These are phyloP conservation scores for Hephaestus fuliginosus DNA, from an alignment of 2,797 vertebrate species.

Conservation along the genomic window DNA sequence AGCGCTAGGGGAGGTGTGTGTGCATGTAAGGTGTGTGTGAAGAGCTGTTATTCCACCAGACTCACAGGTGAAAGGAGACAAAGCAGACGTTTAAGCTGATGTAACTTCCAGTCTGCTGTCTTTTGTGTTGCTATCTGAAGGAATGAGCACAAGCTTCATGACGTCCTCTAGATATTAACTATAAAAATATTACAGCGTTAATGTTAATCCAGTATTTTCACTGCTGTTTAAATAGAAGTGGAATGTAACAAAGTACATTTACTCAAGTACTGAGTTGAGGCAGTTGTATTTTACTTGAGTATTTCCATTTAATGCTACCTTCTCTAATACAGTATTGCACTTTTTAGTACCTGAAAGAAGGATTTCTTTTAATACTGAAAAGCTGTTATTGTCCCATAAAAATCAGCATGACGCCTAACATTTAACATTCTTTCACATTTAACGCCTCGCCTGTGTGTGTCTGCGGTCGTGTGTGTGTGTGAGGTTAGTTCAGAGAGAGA, in stretches of 20 bases:
- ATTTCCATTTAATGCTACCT: no score
- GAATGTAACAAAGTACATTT: no score
- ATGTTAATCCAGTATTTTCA: not conserved
- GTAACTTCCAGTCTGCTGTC: not conserved
- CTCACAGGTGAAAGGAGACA: slow-evolving; percentile 5
- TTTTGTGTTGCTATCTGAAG: no score
- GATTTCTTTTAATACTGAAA: not conserved
- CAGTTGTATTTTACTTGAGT: no score
- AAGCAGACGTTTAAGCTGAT: not conserved
- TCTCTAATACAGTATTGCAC: no score
- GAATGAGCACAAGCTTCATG: no score
- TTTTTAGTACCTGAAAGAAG: not conserved
- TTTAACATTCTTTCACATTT: no score
- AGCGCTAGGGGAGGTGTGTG: not conserved
- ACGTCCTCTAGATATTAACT: no score
- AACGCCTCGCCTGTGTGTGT: not conserved
- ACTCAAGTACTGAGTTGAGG: no score
- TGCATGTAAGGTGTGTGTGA: slow-evolving; percentile 1
- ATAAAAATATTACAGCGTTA: no score
- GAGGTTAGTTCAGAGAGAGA: slow-evolving; percentile 7
- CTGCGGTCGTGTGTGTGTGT: not conserved
- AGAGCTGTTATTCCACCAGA: slow-evolving; percentile 3
- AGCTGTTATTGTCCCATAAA: not conserved
- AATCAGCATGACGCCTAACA: not conserved
- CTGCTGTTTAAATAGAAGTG: not conserved